Base-by-base conservation (phyloP, 2,113 vertebrate species). In the Larimichthys crocea region DNA sequence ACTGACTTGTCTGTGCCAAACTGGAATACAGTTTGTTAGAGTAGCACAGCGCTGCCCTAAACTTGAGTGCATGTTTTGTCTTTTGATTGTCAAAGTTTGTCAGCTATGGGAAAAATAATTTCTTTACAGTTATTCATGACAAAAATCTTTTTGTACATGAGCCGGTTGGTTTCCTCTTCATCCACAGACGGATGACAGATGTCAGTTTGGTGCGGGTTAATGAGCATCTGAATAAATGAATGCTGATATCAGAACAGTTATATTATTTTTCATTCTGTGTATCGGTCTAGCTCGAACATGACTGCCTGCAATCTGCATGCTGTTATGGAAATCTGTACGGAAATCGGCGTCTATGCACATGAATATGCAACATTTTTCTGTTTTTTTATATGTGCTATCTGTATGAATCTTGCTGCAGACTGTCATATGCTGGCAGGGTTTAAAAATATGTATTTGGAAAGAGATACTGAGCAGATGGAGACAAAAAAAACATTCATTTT, bases 381-480 rank as follows among this genome's bases (percentile, higher is more conserved):
- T 46, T 5, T 35, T 17, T 76, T 56, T n/a, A 49, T 79, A 65
- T 66, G 62, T 24, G 59, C n/a, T n/a, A n/a, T 60, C 46, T 59
- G 56, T 24, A 26, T 16, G 46, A 77, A 48, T 77, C 73, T 63
- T 60, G 22, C 68, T 77, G 75, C 44, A 79, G 22, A 66, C 1
- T 4, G 50, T 65, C 14, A 48, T 17, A 12, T 46, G 12, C 10
- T n/a, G n/a, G 46, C 70, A 40, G n/a, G 0, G 0, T 49, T 44
- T 17, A 26, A 48, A 42, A 35, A 5, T 15, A 22, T 19, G 24
- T 1, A 19, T 31, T 55, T 55, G 24, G 35, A 48, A 2, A 31
- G 26, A 7, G 6, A 49, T 22, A 29, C 1, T 17, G 16, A 61
- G n/a, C 70, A 74, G 44, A 66, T 26, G 53, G 52, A 0, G 17